phyloP scores from a whole-genome alignment of 1,140 invertebrate genomes.

The Helicoverpa armigera region DNA sequence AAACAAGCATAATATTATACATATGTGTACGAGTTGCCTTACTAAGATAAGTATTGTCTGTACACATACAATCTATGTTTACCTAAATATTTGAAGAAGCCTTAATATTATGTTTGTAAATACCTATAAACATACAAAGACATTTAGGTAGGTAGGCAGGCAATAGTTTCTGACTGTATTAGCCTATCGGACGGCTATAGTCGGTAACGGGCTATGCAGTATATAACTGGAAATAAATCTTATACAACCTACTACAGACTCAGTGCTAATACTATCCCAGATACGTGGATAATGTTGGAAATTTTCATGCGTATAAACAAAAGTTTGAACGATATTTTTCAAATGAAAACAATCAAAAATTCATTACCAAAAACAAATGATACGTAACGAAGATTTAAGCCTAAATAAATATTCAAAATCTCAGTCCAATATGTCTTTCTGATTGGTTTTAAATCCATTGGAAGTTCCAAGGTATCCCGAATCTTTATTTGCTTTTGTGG shows the following conservation, averaged over 20 bases:
- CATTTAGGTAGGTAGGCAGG: not conserved
- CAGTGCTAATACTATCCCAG: not conserved
- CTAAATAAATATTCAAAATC: conserved; percentile 42
- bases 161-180: conserved; percentile 4
- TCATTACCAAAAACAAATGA: conserved; percentile 19
- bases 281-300: too few relatives aligned
- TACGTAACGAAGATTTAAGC: conserved; percentile 7
- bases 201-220: not conserved
- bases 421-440: conserved; percentile 39
- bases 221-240: not conserved
- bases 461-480: conserved; percentile 40
- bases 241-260: not conserved
- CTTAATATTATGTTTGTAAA: not conserved
- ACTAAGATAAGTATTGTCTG: not conserved
- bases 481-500: conserved; percentile 50
- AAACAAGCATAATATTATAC: conserved; percentile 35
- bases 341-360: conserved; percentile 15
- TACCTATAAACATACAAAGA: not conserved
- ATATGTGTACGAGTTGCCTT: not conserved
- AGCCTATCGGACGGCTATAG: not conserved
- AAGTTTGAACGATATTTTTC: not conserved
- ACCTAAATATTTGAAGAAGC: conserved; percentile 39
- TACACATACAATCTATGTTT: not conserved
- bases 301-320: not conserved
- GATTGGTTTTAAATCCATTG: conserved; percentile 47